Base-by-base conservation (phyloP, 1,140 invertebrate species). In the Trichogramma pretiosum region DNA sequence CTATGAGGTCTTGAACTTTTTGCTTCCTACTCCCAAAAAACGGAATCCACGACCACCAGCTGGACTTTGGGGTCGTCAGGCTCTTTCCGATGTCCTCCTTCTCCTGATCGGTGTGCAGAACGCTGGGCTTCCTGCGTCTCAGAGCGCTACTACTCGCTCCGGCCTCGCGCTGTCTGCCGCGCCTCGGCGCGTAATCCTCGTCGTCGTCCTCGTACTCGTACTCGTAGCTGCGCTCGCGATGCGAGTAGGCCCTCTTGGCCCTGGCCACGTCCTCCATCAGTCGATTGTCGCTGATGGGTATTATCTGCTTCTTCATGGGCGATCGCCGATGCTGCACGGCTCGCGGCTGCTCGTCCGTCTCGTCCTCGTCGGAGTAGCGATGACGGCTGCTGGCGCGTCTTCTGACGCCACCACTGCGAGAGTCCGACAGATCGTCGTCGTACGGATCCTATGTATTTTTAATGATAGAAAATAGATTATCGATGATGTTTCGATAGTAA, bases 261-360 rank as follows among this genome's bases (percentile, higher is more conserved):
- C 54, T 70, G 7, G 53, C 58, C 8, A 70, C 56, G 34, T 72
- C 68, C 10, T 68, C 55, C 2, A 66, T 58, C 0, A 72, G 46
- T 33, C 55, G 62, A 7, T 68, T 64, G 22, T 71, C 58, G 14
- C 49, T 63, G 35, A 72, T 33, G 0, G 64, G 68, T 24, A 72
- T 71, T 13, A 71, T 66, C 33, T 70, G 63, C n/a, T 72, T 71
- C 28, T 57, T 68, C 5, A 50, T 21, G 14, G 30, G 11, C 9
- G 19, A 24, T 19, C 26, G 28, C 1, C 30, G 24, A 22, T 35
- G 14, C n/a, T 38, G 14, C 1, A 18, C 5, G 11, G 14, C 1
- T 4, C 5, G 2, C 14, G 26, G 24, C 18, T 22, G 24, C n/a
- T 13, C 10, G 9, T n/a, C 21, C n/a, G 5, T 10, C 18, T 46